phyloP scores from a whole-genome alignment of 2,888 invertebrate genomes.

The Microplitis deprimator region DNA sequence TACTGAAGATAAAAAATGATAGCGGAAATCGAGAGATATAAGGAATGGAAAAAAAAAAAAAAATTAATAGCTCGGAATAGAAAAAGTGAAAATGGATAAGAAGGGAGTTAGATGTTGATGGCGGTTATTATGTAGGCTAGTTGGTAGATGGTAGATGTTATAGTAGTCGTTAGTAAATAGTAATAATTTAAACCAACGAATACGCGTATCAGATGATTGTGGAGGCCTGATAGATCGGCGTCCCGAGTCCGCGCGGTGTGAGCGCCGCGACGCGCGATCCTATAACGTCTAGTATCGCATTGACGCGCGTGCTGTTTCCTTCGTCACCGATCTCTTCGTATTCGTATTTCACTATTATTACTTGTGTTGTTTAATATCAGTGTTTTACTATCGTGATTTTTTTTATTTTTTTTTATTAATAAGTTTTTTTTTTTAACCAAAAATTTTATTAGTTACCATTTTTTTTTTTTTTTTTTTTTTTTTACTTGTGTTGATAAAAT shows the following conservation, averaged over 20 bases:
- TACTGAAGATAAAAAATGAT: neutral
- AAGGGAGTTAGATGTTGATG: neutral
- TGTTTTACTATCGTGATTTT: neutral
- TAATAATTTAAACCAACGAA: neutral
- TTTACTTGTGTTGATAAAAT: neutral
- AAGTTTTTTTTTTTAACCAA: too few relatives aligned
- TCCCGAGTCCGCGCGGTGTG: neutral
- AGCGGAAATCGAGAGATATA: neutral
- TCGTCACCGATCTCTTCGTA: neutral
- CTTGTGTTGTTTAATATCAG: neutral
- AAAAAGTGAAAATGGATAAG: neutral
- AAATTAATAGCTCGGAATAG: neutral
- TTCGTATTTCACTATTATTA: neutral
- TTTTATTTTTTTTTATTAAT: neutral
- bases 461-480: too few relatives aligned
- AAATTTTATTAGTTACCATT: too few relatives aligned
- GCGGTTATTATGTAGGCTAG: neutral
- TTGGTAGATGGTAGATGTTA: neutral
- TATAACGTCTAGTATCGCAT: neutral
- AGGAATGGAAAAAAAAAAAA: neutral
- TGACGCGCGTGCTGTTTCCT: conserved; percentile 1
- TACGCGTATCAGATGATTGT: neutral
- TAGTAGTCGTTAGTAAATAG: too few relatives aligned
- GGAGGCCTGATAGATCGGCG: neutral
- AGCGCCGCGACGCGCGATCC: neutral